Percentiles rank a stretch among this genome's conserved stretches.
Conservation (phyloP, 1,140 invertebrate genomes). For the Anoplolepis gracilipes region DNA sequence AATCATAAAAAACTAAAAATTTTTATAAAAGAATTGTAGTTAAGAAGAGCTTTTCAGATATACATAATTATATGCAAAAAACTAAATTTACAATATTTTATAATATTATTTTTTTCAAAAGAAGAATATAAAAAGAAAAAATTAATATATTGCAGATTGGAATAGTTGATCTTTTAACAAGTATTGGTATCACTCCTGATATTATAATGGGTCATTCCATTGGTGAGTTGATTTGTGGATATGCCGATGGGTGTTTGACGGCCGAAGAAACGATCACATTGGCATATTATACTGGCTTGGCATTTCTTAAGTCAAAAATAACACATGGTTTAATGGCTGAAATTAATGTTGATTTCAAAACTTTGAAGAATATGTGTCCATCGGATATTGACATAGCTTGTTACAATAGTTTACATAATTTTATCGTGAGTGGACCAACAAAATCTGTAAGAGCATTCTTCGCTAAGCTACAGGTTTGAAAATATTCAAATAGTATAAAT, state of each 20-base stretch:
- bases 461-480: conserved; percentile 80
- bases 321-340: not conserved
- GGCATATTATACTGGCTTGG: conserved; percentile 21
- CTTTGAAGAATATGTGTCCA: not conserved
- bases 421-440: conserved; percentile 88
- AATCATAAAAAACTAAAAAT: too few relatives aligned
- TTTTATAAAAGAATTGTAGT: too few relatives aligned
- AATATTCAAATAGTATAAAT: not conserved
- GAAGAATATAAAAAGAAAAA: not conserved
- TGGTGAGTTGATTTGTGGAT: conserved; percentile 39
- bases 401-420: not conserved
- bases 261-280: conserved; percentile 10
- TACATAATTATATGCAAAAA: not conserved
- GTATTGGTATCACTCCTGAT: conserved; percentile 18
- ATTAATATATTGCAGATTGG: conserved; percentile 15
- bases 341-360: not conserved
- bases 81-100: not conserved
- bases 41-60: too few relatives aligned
- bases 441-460: conserved; percentile 83
- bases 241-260: conserved; percentile 16
- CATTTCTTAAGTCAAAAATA: conserved; percentile 72
- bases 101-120: not conserved
- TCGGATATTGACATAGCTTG: not conserved
- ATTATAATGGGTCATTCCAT: conserved; percentile 38
- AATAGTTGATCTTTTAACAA: conserved; percentile 32